Evolutionary conservation across 2,888 invertebrate species (phyloP).

Genomic region (Villa cingulata): DNA sequence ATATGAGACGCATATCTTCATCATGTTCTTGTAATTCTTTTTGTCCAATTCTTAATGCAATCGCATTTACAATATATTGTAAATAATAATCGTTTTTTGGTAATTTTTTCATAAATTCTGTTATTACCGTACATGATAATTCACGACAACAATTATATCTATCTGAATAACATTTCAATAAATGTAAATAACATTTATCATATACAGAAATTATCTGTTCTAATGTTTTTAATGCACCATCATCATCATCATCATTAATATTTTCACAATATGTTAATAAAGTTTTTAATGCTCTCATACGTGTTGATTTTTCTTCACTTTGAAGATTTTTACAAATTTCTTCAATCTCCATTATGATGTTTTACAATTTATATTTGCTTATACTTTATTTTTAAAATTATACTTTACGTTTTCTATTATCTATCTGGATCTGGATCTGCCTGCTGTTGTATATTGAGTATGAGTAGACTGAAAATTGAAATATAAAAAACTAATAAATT

Average conservation of each 20-base stretch:
- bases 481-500: no score
- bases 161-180: slow-evolving; percentile 32
- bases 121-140: slow-evolving; percentile 22
- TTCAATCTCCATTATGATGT: not conserved
- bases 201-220: slow-evolving; percentile 17
- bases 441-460: no score
- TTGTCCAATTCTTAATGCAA: slow-evolving; percentile 63
- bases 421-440: no score
- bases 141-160: slow-evolving; percentile 31
- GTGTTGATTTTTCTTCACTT: slow-evolving; percentile 17
- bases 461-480: no score
- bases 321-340: slow-evolving; percentile 20
- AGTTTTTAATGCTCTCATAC: slow-evolving; percentile 14
- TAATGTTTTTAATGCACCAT: not conserved
- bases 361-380: no score
- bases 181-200: slow-evolving; percentile 28
- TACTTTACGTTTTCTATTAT: no score
- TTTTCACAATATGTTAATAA: slow-evolving; percentile 13
- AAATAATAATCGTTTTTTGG: slow-evolving; percentile 58
- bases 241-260: not conserved
- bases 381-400: no score
- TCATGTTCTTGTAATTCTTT: slow-evolving; percentile 53
- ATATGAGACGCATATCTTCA: slow-evolving; percentile 68
- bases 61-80: slow-evolving; percentile 57
- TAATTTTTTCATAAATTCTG: slow-evolving; percentile 32